Conservation (phyloP, 2,797 vertebrate species). For the Helicolenus hilgendorfi region DNA sequence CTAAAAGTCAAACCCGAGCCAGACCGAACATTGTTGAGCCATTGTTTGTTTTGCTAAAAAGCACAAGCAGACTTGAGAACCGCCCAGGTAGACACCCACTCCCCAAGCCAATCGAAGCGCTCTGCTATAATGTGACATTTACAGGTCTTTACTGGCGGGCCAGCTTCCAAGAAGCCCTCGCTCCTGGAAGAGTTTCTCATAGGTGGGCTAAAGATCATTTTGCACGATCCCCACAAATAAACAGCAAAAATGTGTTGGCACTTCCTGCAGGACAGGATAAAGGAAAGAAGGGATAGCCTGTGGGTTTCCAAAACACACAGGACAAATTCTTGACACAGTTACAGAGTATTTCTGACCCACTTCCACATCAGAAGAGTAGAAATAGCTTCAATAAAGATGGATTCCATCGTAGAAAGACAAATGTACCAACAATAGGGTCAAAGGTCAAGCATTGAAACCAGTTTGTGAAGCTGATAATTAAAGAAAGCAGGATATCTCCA, state of each 20-base stretch:
- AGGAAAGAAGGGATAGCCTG: background rate
- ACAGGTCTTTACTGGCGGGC: slow-evolving; percentile 46
- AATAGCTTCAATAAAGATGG: background rate
- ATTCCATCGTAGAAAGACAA: background rate
- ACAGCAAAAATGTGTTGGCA: slow-evolving; percentile 31
- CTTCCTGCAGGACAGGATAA: slow-evolving; percentile 41
- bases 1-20: slow-evolving; percentile 9
- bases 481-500: background rate
- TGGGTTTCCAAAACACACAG: slow-evolving; percentile 6
- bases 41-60: slow-evolving; percentile 72
- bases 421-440: background rate
- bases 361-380: background rate
- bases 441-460: background rate
- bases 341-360: background rate
- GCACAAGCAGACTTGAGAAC: slow-evolving; percentile 26
- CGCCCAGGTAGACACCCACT: slow-evolving; percentile 53
- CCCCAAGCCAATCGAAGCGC: slow-evolving; percentile 52
- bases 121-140: slow-evolving; percentile 55
- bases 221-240: slow-evolving; percentile 57
- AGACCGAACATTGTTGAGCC: slow-evolving; percentile 15
- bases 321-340: background rate
- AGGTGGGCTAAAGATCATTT: slow-evolving; percentile 53
- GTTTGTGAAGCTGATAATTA: background rate
- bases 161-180: slow-evolving; percentile 40
- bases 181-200: slow-evolving; percentile 27